Evolutionary conservation across 2,888 invertebrate species (phyloP).

Genomic region (Sminthurides aquaticus): DNA sequence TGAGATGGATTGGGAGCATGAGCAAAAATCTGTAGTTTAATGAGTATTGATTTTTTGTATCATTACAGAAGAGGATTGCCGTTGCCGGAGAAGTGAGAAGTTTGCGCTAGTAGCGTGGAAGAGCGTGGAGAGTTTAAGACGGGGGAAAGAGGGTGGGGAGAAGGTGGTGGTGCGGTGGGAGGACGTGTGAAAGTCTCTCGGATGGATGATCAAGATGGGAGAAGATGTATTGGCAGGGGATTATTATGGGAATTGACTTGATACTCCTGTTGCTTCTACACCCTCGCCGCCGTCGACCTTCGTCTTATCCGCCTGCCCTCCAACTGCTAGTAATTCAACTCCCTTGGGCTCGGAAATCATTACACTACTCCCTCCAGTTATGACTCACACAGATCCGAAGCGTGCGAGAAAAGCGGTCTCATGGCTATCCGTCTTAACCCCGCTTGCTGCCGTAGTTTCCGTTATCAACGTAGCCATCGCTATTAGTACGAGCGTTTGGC

Average conservation of each 20-base stretch:
- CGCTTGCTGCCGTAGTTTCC: conserved; percentile 49
- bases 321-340: background rate
- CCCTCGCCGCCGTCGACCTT: background rate
- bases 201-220: background rate
- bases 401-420: conserved; percentile 37
- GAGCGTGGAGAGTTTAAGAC: background rate
- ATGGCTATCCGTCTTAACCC: conserved; percentile 34
- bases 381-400: conserved; percentile 35
- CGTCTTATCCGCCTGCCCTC: background rate
- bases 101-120: background rate
- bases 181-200: background rate
- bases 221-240: background rate
- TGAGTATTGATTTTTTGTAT: conserved; percentile 8
- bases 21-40: conserved; percentile 3
- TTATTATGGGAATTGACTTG: conserved; percentile 4
- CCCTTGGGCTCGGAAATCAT: background rate
- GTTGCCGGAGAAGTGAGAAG: background rate
- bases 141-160: too few species aligned
- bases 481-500: conserved; percentile 73
- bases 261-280: background rate
- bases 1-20: background rate
- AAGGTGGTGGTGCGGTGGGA: background rate
- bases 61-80: conserved; percentile 1
- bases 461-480: conserved; percentile 65
- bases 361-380: background rate